A percentile compares a stretch with the other conserved stretches of the same genome.
Conservation (phyloP, 2,797 vertebrate genomes). For the Phrynocephalus forsythii region DNA sequence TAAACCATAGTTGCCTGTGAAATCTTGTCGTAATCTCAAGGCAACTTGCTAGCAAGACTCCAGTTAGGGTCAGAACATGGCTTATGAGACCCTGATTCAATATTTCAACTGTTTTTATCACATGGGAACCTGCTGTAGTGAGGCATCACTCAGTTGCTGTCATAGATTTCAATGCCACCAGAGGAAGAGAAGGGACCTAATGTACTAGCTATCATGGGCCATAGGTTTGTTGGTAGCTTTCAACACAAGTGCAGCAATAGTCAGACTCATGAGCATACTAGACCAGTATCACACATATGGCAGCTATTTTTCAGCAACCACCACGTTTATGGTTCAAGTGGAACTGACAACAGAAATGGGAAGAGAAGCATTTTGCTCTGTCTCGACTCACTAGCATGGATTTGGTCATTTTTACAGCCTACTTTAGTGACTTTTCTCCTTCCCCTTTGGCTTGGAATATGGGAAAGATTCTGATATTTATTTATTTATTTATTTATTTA, state of each 20-base stretch:
- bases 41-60: background rate
- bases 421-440: background rate
- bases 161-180: background rate
- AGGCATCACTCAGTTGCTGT: constrained; percentile 14
- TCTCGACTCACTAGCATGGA: background rate
- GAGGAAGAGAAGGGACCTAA: background rate
- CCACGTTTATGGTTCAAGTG: background rate
- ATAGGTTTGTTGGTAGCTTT: background rate
- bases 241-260: background rate
- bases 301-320: background rate
- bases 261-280: background rate
- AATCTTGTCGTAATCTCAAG: background rate
- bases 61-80: background rate
- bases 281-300: background rate
- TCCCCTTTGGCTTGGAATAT: constrained; percentile 35
- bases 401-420: background rate
- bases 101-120: background rate
- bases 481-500: too few species aligned
- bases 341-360: background rate
- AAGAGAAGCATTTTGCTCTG: background rate
- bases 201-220: background rate
- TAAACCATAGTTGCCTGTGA: background rate
- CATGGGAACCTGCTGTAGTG: background rate
- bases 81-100: background rate
- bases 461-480: constrained; percentile 23